Conservation (phyloP, 2,888 invertebrate genomes). For the Aproaerema taeniolella region DNA sequence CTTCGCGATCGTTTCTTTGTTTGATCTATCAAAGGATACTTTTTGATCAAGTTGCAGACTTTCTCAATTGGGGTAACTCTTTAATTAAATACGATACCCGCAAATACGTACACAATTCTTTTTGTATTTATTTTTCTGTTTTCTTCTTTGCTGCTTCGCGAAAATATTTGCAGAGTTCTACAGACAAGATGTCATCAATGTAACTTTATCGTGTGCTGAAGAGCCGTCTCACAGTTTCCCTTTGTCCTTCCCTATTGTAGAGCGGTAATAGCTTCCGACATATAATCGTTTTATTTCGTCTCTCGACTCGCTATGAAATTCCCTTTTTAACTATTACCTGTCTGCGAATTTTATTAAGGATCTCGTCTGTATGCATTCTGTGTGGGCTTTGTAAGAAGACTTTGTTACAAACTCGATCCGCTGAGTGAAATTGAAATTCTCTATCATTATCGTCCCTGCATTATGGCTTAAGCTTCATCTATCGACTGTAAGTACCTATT, state of each 20-base stretch:
- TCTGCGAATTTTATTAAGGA: conserved; percentile 42
- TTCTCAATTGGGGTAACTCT: background rate
- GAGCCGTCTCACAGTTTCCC: conserved; percentile 54
- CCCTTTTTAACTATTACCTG: conserved; percentile 51
- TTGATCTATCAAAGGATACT: conserved; percentile 51
- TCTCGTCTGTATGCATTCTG: conserved; percentile 21
- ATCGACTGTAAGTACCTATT: too few species aligned
- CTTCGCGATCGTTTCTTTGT: conserved; percentile 59
- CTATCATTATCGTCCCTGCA: background rate
- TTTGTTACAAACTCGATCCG: conserved; percentile 5
- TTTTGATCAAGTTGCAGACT: conserved; percentile 22
- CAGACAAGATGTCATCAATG: conserved; percentile 35
- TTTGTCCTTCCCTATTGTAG: conserved; percentile 63
- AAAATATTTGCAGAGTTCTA: conserved; percentile 14
- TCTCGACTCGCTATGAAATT: conserved; percentile 54
- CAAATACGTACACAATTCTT: background rate
- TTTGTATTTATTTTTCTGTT: background rate
- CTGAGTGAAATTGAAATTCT: conserved; percentile 1
- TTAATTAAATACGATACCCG: background rate
- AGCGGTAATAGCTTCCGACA: conserved; percentile 51
- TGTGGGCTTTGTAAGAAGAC: conserved; percentile 1
- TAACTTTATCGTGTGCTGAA: conserved; percentile 52
- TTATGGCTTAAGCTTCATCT: background rate
- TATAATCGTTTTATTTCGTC: conserved; percentile 68
- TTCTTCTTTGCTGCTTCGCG: background rate